These are phyloP conservation scores for Lichenostomus cassidix DNA, from an alignment of 2,113 vertebrate genomes.

Conservation along the genomic window DNA sequence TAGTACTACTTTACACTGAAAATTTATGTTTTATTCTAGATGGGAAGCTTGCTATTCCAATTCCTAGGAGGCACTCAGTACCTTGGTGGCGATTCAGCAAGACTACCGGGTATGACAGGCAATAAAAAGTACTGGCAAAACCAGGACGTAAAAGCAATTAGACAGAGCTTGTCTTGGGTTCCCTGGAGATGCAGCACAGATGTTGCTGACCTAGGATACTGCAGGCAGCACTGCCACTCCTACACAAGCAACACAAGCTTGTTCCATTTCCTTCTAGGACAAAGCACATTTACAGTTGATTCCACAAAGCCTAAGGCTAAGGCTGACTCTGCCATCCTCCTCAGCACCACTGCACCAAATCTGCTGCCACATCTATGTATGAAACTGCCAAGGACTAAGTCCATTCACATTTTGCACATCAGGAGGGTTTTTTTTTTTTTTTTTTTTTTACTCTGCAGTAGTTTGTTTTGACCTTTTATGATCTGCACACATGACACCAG, in stretches of 20 bases:
- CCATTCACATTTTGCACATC: constrained; percentile 89
- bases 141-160: constrained; percentile 80
- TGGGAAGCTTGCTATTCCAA: constrained; percentile 75
- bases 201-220: constrained; percentile 76
- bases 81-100: constrained; percentile 73
- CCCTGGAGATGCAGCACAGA: constrained; percentile 72
- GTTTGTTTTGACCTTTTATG: constrained; percentile 86
- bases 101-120: constrained; percentile 75
- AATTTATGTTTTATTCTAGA: constrained; percentile 66
- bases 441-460: constrained; percentile 84
- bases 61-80: constrained; percentile 77
- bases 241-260: constrained; percentile 68
- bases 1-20: neutral
- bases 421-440: neutral
- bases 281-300: constrained; percentile 72
- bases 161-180: constrained; percentile 75
- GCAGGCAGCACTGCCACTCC: constrained; percentile 78
- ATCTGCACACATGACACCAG: constrained; percentile 85
- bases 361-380: constrained; percentile 74
- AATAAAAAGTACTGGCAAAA: constrained; percentile 82
- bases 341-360: constrained; percentile 72
- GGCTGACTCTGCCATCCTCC: constrained; percentile 68
- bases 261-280: constrained; percentile 77
- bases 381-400: constrained; percentile 85
- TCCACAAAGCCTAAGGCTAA: constrained; percentile 69